phyloP scores from a whole-genome alignment of 2,888 invertebrate species.

The Oscheius sp. region DNA sequence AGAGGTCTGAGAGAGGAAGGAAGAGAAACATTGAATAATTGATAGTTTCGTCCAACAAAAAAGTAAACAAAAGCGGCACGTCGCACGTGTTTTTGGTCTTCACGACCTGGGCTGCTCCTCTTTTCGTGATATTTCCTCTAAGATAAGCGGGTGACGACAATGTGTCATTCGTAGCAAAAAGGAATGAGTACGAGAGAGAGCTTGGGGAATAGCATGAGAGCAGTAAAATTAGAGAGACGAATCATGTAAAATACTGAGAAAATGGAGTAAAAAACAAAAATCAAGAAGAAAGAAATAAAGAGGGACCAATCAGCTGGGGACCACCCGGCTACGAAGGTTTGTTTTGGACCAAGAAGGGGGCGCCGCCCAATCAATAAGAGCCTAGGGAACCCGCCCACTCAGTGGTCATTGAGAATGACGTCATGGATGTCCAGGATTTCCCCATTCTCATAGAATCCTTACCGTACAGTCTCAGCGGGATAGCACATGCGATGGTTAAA shows the following conservation, averaged over 20 bases:
- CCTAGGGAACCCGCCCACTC: not conserved
- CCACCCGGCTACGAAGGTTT: not conserved
- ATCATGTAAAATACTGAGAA: not conserved
- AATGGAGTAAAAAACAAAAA: not conserved
- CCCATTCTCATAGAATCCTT: too few species aligned
- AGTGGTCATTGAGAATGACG: too few species aligned
- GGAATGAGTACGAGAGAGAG: not conserved
- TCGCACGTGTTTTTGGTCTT: constrained; percentile 11
- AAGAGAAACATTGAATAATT: constrained; percentile 5
- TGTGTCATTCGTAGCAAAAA: too few species aligned
- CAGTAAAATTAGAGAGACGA: too few species aligned
- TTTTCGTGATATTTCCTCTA: not conserved
- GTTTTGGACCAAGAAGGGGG: not conserved
- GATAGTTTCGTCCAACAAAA: not conserved
- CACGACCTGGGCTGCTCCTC: not conserved
- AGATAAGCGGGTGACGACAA: not conserved
- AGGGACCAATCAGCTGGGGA: not conserved
- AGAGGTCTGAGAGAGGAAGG: not conserved
- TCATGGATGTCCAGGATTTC: too few species aligned
- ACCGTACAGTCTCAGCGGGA: too few species aligned
- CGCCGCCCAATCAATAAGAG: not conserved
- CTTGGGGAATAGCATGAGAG: not conserved
- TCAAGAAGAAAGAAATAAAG: not conserved
- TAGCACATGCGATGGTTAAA: too few species aligned
- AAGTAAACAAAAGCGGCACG: not conserved